Conservation (phyloP, 2,797 vertebrate species). For the Sternarchorhynchus goeldii region DNA sequence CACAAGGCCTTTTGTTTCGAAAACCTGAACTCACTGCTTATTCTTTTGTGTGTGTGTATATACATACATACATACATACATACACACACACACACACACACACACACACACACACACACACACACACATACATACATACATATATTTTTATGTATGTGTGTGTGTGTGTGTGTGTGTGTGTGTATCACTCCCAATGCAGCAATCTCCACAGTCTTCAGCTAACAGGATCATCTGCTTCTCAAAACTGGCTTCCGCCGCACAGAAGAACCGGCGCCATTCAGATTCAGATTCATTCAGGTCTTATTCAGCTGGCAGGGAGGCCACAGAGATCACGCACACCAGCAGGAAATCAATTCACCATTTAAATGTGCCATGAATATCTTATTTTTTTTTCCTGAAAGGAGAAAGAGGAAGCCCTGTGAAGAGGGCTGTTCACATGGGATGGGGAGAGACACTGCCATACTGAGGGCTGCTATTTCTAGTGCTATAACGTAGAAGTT, state of each 20-base stretch:
- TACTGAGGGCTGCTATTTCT: conserved; percentile 37
- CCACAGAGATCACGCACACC: conserved; percentile 50
- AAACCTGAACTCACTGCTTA: too few relatives aligned
- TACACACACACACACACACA: too few relatives aligned
- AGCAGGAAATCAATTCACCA: conserved; percentile 50
- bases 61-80: too few relatives aligned
- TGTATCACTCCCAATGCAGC: too few relatives aligned
- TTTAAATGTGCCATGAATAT: conserved; percentile 48
- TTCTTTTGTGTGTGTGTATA: too few relatives aligned
- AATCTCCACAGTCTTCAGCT: conserved; percentile 5
- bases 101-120: too few relatives aligned
- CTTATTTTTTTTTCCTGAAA: conserved; percentile 33
- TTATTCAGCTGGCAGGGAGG: conserved; percentile 45
- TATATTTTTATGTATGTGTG: too few relatives aligned
- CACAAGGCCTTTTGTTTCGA: too few relatives aligned
- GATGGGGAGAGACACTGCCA: background rate
- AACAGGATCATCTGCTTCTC: conserved; percentile 37
- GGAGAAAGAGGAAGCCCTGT: conserved; percentile 7
- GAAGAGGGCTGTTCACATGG: too few relatives aligned
- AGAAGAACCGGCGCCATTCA: conserved; percentile 47
- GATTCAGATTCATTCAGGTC: conserved; percentile 50
- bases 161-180: too few relatives aligned
- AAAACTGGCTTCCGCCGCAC: conserved; percentile 42
- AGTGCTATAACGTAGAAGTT: conserved; percentile 18
- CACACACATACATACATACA: too few relatives aligned